A percentile compares a stretch with the other conserved stretches of the same genome.
These are phyloP conservation scores for Molossus molossus DNA, from an alignment of 2,797 vertebrate species.

Conservation along the genomic window DNA sequence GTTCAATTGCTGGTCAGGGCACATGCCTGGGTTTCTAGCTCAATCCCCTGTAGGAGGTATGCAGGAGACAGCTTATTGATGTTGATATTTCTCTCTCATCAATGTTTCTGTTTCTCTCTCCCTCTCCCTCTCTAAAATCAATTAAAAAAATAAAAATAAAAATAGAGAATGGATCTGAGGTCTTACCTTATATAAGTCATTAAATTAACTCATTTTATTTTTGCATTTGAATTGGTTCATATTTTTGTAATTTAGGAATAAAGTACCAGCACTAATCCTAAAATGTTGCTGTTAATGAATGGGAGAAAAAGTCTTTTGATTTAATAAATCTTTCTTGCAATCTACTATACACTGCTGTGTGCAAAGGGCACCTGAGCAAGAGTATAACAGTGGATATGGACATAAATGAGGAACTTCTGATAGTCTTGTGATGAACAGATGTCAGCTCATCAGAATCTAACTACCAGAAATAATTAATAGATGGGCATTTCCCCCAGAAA, in stretches of 20 bases:
- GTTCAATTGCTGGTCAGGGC: too few species aligned
- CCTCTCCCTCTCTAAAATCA: too few species aligned
- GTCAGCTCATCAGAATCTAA: slow-evolving; percentile 69
- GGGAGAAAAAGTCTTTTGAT: neutral
- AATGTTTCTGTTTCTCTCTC: too few species aligned
- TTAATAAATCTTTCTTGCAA: slow-evolving; percentile 12
- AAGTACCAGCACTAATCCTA: slow-evolving; percentile 14
- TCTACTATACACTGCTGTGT: neutral
- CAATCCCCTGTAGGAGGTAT: too few species aligned
- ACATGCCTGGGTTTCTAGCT: too few species aligned
- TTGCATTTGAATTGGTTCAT: slow-evolving; percentile 60
- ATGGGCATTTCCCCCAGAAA: slow-evolving; percentile 42
- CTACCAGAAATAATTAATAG: slow-evolving; percentile 65
- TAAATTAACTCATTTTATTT: slow-evolving; percentile 68
- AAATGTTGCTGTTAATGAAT: slow-evolving; percentile 39
- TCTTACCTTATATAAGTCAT: slow-evolving; percentile 64
- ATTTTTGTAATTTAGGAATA: slow-evolving; percentile 73
- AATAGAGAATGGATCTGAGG: slow-evolving; percentile 2
- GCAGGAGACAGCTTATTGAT: too few species aligned
- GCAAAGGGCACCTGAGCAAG: slow-evolving; percentile 3
- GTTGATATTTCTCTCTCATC: too few species aligned
- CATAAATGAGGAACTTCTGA: neutral
- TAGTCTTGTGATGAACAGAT: slow-evolving; percentile 54
- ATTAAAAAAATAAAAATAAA: too few species aligned
- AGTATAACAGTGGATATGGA: neutral